Evolutionary conservation across 2,888 invertebrate genomes (phyloP).

Genomic region (Drosophila vallismaia): DNA sequence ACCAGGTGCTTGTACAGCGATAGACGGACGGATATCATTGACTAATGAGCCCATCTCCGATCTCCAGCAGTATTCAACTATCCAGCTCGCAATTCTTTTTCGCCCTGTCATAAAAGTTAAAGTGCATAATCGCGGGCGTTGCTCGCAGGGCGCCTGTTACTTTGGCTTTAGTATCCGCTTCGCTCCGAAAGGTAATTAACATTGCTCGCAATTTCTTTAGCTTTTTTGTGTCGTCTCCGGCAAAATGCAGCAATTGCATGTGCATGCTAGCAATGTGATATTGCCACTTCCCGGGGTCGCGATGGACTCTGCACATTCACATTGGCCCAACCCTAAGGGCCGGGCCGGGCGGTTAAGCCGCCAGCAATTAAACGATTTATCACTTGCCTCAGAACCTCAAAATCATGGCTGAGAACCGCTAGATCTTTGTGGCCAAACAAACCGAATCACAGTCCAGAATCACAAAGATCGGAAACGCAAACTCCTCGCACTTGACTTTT

Average conservation of each 20-base stretch:
- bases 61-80: slow-evolving; percentile 4
- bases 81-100: slow-evolving; percentile 16
- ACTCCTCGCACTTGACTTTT: slow-evolving; percentile 32
- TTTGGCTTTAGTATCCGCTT: not conserved
- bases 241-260: slow-evolving; percentile 50
- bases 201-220: slow-evolving; percentile 43
- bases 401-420: slow-evolving; percentile 30
- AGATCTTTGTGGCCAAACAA: slow-evolving; percentile 46
- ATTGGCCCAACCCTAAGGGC: slow-evolving; percentile 10
- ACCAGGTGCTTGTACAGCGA: slow-evolving; percentile 49
- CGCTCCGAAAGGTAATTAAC: slow-evolving; percentile 43
- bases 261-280: slow-evolving; percentile 46
- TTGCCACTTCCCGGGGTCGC: slow-evolving; percentile 31
- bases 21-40: slow-evolving; percentile 66
- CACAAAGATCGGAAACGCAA: not conserved
- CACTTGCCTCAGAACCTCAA: slow-evolving; percentile 42
- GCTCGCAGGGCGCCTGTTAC: slow-evolving; percentile 32
- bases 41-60: slow-evolving; percentile 62
- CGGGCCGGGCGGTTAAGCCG: slow-evolving; percentile 26
- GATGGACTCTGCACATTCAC: slow-evolving; percentile 51
- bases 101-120: slow-evolving; percentile 55
- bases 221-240: slow-evolving; percentile 10
- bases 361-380: slow-evolving; percentile 62
- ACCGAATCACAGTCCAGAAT: slow-evolving; percentile 12
- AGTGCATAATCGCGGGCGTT: slow-evolving; percentile 56